These are phyloP conservation scores for Argopecten irradians DNA, from an alignment of 1,140 invertebrate genomes.

Conservation along the genomic window DNA sequence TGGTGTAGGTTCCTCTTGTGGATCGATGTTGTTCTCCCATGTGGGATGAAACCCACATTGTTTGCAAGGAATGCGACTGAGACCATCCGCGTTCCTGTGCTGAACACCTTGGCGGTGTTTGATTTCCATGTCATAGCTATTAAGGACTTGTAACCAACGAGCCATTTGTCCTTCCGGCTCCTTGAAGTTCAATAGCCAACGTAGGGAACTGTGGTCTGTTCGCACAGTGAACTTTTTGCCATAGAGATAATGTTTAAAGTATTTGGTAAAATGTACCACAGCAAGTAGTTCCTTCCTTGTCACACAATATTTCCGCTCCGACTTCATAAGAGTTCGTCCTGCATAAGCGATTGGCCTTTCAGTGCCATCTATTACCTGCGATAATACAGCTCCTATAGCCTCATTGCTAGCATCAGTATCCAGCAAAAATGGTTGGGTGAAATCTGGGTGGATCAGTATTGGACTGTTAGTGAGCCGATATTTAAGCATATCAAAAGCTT, in stretches of 20 bases:
- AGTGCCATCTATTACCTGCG: constrained; percentile 57
- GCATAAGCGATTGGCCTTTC: constrained; percentile 58
- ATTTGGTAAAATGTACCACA: constrained; percentile 45
- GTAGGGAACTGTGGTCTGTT: constrained; percentile 58
- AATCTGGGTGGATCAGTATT: constrained; percentile 41
- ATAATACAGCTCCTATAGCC: constrained; percentile 65
- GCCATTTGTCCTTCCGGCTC: constrained; percentile 54
- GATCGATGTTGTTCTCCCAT: not conserved
- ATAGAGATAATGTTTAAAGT: constrained; percentile 55
- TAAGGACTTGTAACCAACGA: constrained; percentile 60
- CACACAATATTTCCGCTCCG: constrained; percentile 75
- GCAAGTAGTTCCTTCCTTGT: constrained; percentile 49
- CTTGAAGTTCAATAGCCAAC: constrained; percentile 49
- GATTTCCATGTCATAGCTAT: constrained; percentile 46
- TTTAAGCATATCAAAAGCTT: constrained; percentile 19
- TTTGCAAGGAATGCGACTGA: not conserved
- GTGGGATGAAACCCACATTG: not conserved
- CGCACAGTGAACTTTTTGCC: constrained; percentile 52
- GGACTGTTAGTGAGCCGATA: constrained; percentile 6
- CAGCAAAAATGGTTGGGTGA: constrained; percentile 50
- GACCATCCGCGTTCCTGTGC: constrained; percentile 50
- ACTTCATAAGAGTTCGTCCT: constrained; percentile 48
- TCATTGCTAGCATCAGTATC: constrained; percentile 60
- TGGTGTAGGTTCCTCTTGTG: not conserved
- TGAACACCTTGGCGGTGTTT: constrained; percentile 42